phyloP scores from a whole-genome alignment of 2,797 vertebrate species.

The Myotis vivesi region DNA sequence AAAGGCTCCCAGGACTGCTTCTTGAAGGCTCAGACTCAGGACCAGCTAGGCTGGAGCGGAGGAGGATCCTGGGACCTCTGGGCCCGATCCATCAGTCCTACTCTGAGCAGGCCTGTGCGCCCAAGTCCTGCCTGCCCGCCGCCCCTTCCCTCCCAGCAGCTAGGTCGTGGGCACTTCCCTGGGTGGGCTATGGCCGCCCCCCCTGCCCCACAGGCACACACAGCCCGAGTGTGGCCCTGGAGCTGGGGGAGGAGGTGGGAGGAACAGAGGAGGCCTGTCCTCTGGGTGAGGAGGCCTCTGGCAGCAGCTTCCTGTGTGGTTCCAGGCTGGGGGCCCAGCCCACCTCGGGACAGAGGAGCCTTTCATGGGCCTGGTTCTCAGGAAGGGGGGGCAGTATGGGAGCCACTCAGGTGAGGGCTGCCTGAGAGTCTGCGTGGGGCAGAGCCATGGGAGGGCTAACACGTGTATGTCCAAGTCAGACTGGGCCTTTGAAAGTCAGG shows the following conservation, averaged over 20 bases:
- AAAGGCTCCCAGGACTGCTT: not conserved
- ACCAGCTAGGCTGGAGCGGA: not conserved
- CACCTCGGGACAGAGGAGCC: constrained; percentile 54
- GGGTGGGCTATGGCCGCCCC: not conserved
- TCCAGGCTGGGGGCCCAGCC: constrained; percentile 61
- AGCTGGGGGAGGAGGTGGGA: not conserved
- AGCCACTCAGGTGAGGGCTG: constrained; percentile 31
- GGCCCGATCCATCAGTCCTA: not conserved
- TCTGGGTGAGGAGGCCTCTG: not conserved
- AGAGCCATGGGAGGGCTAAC: not conserved
- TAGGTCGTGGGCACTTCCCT: not conserved
- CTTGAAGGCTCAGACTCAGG: not conserved
- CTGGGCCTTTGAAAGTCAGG: not conserved
- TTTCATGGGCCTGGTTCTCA: constrained; percentile 43
- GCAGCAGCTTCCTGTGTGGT: constrained; percentile 62
- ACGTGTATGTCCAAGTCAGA: not conserved
- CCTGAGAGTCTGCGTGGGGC: not conserved
- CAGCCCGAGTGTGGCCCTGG: not conserved
- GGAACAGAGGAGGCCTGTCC: constrained; percentile 70
- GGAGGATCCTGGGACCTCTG: not conserved
- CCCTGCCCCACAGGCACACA: not conserved
- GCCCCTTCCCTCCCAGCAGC: not conserved
- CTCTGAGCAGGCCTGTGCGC: not conserved
- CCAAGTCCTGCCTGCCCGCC: not conserved
- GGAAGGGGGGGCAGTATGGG: not conserved